These are phyloP conservation scores for Naso thynnoides DNA, from an alignment of 2,797 vertebrate genomes.

Conservation along the genomic window DNA sequence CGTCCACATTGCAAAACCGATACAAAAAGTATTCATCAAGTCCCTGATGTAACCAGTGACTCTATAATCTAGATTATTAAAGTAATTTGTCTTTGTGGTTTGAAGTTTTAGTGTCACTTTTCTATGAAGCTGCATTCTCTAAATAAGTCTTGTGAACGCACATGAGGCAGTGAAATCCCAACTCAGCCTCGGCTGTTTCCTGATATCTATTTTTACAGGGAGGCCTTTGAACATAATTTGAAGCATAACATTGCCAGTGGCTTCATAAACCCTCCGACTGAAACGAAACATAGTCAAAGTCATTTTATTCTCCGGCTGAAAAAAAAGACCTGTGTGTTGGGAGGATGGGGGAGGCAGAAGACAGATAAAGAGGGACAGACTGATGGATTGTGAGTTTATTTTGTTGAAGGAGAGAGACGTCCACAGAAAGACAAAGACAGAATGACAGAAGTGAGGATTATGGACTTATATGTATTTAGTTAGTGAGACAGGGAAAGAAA, in stretches of 20 bases:
- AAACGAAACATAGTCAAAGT: constrained; percentile 42
- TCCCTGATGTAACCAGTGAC: too few relatives aligned
- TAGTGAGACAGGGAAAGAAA: constrained; percentile 10
- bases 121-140: neutral
- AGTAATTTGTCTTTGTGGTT: neutral
- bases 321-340: constrained; percentile 3
- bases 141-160: neutral
- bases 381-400: constrained; percentile 23
- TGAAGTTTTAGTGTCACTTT: neutral
- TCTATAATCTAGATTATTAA: too few relatives aligned
- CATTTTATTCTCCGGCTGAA: constrained; percentile 45
- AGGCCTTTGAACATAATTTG: constrained; percentile 30
- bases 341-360: constrained; percentile 1
- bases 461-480: constrained; percentile 58
- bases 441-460: constrained; percentile 56
- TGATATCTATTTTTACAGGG: constrained; percentile 29
- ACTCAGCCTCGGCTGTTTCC: constrained; percentile 16
- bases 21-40: too few relatives aligned
- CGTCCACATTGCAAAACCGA: too few relatives aligned
- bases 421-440: constrained; percentile 7
- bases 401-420: constrained; percentile 23
- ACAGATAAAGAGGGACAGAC: constrained; percentile 25
- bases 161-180: constrained; percentile 7
- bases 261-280: constrained; percentile 32
- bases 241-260: constrained; percentile 23